Conservation (phyloP, 2,797 vertebrate genomes). For the Falco rusticolus region DNA sequence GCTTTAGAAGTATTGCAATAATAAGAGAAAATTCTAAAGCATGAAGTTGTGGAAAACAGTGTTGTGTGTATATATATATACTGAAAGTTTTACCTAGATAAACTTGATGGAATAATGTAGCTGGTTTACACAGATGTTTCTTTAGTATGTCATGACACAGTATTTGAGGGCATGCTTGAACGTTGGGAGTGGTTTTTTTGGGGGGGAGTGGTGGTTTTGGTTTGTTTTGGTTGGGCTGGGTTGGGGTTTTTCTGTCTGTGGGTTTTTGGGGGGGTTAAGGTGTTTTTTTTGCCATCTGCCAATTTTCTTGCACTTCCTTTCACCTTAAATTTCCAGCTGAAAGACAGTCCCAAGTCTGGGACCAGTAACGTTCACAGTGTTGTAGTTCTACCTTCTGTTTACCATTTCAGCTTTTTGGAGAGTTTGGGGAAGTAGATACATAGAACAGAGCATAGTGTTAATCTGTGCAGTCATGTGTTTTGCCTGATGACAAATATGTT, state of each 20-base stretch:
- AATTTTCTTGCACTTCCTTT: background rate
- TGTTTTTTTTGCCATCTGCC: too few species aligned
- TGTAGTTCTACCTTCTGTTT: background rate
- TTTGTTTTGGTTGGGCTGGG: background rate
- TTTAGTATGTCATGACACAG: background rate
- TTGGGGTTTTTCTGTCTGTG: background rate
- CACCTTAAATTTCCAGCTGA: background rate
- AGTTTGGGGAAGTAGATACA: background rate
- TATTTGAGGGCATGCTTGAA: background rate
- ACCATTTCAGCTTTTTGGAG: background rate
- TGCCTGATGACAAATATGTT: background rate
- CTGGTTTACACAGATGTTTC: background rate
- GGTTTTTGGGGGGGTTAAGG: background rate
- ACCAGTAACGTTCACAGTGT: background rate
- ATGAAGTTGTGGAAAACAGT: background rate
- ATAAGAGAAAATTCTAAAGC: background rate
- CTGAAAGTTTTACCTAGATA: background rate
- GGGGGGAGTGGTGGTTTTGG: background rate
- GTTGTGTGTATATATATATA: background rate
- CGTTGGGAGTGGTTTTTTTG: background rate
- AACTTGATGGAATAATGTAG: background rate
- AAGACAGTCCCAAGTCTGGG: background rate
- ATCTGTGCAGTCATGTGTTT: background rate
- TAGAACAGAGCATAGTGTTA: background rate
- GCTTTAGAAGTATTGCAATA: background rate